Evolutionary conservation across 2,113 vertebrate species (phyloP), one percentile per base, ranked within the genome.

Genomic region (Cryptotis parvus): DNA sequence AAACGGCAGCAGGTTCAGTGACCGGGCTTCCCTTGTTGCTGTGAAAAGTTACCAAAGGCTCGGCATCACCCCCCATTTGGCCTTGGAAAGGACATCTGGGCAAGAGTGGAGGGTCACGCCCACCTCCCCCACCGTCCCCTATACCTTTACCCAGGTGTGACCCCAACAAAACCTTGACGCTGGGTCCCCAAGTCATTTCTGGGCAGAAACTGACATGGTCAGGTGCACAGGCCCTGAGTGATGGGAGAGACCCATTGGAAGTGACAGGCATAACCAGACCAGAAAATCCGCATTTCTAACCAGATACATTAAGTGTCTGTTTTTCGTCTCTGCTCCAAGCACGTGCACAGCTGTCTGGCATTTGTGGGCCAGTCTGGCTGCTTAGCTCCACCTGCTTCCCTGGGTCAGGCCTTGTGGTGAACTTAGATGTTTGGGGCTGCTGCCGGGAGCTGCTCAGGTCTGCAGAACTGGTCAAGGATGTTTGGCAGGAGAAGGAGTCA

Each of bases 281-380:
- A 98, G 97, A 97, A 97, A 98, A 98, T 97, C 89, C 90, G 95
- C 83, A 97, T 98, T 98, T 98, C 94, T 93, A 97, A 97, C 84
- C 94, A 95, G 98, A 97, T 97, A 98, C 97, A 98, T 97, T 97
- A 95, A 97, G 97, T 97, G 97, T 98, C 97, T 97, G 96, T 96
- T 98, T 97, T 96, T 97, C 94, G 37, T 95, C 89, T 96, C 80
- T 0, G 0, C 24, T 49, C 83, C 90, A 90, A 96, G 94, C 95
- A 96, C 86, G 89, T 77, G 49, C 74, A 91, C 97, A 97, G 97
- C 97, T 98, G 97, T 95, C 95, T 91, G 94, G 91, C 95, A 94
- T 97, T 95, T 97, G 96, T 31, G 0, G 20, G 22, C 5, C 0
- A 22, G 72, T 87, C 78, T 2, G 79, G 69, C 74, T 78, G 49